A percentile compares a stretch with the other conserved stretches of the same genome.
Evolutionary conservation across 2,113 vertebrate species (phyloP).

Genomic region (Dryoscopus gambensis): DNA sequence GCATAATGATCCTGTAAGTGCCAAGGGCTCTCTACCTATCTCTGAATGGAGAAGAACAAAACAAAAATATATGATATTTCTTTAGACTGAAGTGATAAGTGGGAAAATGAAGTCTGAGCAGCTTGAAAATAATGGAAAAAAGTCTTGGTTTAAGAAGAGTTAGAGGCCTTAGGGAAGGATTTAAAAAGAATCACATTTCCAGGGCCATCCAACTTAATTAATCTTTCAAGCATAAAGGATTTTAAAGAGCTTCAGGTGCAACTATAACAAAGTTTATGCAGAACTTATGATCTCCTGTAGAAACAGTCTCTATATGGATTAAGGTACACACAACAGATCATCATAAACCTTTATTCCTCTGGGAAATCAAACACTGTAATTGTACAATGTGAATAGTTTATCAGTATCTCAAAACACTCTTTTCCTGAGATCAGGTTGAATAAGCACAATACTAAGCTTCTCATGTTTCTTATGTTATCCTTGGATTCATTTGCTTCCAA

Average conservation of each 20-base stretch:
- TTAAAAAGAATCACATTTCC: constrained; percentile 18
- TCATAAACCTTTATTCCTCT: not conserved
- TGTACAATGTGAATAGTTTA: not conserved
- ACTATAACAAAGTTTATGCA: constrained; percentile 17
- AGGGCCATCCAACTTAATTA: not conserved
- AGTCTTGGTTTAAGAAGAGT: not conserved
- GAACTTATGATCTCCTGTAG: not conserved
- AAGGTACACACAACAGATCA: not conserved
- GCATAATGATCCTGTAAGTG: not conserved
- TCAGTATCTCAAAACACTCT: not conserved
- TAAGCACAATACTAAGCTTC: not conserved
- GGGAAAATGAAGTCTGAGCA: constrained; percentile 12
- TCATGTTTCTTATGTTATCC: not conserved
- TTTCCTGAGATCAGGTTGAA: not conserved
- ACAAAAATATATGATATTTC: constrained; percentile 10
- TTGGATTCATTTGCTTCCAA: not conserved
- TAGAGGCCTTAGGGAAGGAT: not conserved
- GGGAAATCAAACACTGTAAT: not conserved
- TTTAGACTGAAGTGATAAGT: constrained; percentile 12
- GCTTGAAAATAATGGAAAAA: constrained; percentile 17
- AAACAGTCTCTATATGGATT: not conserved
- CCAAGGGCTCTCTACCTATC: not conserved
- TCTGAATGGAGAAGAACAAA: constrained; percentile 2
- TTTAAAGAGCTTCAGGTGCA: constrained; percentile 21
- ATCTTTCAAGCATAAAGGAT: not conserved